Evolutionary conservation across 2,113 vertebrate genomes (phyloP).

Genomic region (Vanacampus margaritifer): DNA sequence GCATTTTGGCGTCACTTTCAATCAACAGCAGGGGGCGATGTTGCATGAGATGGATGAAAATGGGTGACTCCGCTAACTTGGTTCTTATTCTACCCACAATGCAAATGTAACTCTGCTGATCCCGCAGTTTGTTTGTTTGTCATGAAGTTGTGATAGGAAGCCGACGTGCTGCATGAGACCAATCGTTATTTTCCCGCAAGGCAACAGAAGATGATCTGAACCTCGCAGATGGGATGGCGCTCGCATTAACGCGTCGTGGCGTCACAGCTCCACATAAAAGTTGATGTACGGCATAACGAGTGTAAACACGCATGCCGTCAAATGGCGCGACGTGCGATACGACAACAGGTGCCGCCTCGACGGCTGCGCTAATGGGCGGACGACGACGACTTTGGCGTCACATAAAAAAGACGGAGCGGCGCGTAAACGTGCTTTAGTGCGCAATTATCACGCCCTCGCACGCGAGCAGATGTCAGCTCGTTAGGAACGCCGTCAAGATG

Average conservation of each 20-base stretch:
- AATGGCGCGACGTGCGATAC: not conserved
- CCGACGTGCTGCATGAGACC: not conserved
- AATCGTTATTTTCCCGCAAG: not conserved
- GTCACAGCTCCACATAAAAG: not conserved
- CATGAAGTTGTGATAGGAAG: not conserved
- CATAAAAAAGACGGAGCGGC: slow-evolving; percentile 1
- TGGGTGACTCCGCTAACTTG: too few relatives aligned
- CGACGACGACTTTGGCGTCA: not conserved
- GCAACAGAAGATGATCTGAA: not conserved
- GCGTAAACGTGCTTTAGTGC: not conserved
- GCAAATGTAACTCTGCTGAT: too few relatives aligned
- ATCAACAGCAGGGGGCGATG: too few relatives aligned
- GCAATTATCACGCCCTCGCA: not conserved
- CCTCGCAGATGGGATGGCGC: not conserved
- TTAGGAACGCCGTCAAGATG: not conserved
- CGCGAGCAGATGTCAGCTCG: not conserved
- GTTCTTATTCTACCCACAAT: too few relatives aligned
- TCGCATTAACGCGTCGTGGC: not conserved
- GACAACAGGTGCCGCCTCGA: not conserved
- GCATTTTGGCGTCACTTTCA: too few relatives aligned
- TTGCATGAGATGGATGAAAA: too few relatives aligned
- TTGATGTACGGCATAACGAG: not conserved
- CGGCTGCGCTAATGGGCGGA: not conserved
- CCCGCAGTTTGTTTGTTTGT: too few relatives aligned
- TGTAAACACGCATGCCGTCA: not conserved